Conservation (phyloP, 2,113 vertebrate genomes). For the Oryzias woworae region DNA sequence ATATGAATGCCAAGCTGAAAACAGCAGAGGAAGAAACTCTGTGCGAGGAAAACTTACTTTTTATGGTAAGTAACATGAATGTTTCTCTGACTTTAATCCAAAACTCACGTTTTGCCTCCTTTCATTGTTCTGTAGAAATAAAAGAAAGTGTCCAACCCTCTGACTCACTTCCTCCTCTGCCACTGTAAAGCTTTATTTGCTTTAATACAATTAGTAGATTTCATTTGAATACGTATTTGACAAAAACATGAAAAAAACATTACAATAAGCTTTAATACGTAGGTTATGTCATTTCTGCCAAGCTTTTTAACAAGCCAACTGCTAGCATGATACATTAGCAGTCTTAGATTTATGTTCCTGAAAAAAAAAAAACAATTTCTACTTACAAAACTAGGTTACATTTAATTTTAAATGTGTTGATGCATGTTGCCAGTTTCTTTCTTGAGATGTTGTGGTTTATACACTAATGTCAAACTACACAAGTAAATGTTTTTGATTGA, state of each 20-base stretch:
- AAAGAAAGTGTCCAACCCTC: constrained; percentile 1
- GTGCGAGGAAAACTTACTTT: constrained; percentile 89
- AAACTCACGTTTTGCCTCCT: constrained; percentile 12
- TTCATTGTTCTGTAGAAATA: constrained; percentile 28
- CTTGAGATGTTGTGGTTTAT: constrained; percentile 67
- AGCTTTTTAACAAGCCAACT: constrained; percentile 55
- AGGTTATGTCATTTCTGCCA: constrained; percentile 55
- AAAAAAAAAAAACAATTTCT: constrained; percentile 44
- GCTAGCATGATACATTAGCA: constrained; percentile 28
- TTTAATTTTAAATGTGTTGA: constrained; percentile 60
- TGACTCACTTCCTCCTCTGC: constrained; percentile 23
- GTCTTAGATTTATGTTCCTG: constrained; percentile 61
- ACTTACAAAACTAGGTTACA: constrained; percentile 51
- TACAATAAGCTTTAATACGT: constrained; percentile 66
- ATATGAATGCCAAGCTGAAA: constrained; percentile 92
- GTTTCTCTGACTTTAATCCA: constrained; percentile 44
- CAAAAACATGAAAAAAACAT: constrained; percentile 37
- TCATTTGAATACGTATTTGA: constrained; percentile 58
- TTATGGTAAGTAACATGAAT: constrained; percentile 82
- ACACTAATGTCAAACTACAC: constrained; percentile 57
- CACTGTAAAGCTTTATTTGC: constrained; percentile 46
- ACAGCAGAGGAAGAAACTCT: constrained; percentile 86
- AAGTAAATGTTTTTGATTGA: constrained; percentile 41
- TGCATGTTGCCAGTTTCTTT: constrained; percentile 55
- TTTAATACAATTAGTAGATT: constrained; percentile 58